Conservation (phyloP, 2,888 invertebrate genomes). For the Volucella inanis region DNA sequence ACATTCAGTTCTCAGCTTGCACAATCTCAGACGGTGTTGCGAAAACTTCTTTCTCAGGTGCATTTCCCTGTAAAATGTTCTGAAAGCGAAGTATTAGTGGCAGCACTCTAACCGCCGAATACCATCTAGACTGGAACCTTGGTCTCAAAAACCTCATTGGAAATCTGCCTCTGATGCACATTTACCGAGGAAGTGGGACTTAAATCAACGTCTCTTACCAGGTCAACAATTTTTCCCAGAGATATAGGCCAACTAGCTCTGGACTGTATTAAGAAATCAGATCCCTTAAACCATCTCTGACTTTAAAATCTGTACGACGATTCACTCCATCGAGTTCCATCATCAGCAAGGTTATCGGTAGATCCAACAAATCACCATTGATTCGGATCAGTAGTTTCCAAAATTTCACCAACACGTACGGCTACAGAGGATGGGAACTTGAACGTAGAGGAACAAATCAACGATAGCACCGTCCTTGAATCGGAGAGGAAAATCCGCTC, state of each 20-base stretch:
- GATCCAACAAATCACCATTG: conserved; percentile 26
- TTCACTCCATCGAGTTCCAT: conserved; percentile 25
- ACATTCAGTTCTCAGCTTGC: conserved; percentile 10
- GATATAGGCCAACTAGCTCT: neutral
- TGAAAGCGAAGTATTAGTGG: conserved; percentile 27
- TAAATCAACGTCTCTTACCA: neutral
- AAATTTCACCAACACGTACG: neutral
- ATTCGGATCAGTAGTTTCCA: conserved; percentile 9
- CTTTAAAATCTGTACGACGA: neutral
- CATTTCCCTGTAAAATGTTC: neutral
- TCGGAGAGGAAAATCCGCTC: conserved; percentile 37
- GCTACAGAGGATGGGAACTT: conserved; percentile 26
- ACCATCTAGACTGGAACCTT: no score
- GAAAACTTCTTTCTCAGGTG: conserved; percentile 1
- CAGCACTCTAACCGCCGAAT: neutral
- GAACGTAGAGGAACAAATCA: conserved; percentile 18
- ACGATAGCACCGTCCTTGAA: conserved; percentile 33
- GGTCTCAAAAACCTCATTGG: no score
- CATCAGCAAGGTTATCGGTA: conserved; percentile 33
- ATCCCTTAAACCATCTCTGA: conserved; percentile 16
- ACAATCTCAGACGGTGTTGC: neutral
- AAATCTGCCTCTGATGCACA: no score
- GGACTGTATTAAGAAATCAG: neutral
- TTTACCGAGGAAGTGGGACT: no score
- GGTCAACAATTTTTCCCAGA: neutral